phyloP scores from a whole-genome alignment of 2,113 vertebrate species.

The Atractosteus spatula region DNA sequence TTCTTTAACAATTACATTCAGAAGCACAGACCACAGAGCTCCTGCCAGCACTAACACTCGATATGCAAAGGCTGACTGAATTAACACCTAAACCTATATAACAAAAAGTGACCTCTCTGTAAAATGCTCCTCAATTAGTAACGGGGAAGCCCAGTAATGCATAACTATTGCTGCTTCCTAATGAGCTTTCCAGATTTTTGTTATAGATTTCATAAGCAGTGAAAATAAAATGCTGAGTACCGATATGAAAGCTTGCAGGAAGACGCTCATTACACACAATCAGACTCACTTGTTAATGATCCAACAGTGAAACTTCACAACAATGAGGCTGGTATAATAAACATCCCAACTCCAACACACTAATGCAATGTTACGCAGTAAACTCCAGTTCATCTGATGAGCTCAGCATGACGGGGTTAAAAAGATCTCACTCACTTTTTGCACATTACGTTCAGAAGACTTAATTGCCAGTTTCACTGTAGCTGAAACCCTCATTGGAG shows the following conservation, averaged over 20 bases:
- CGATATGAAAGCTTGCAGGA: not conserved
- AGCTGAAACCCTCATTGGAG: too few relatives aligned
- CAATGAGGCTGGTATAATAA: not conserved
- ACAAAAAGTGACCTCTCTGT: too few relatives aligned
- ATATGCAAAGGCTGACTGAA: too few relatives aligned
- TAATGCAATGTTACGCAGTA: not conserved
- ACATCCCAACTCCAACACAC: not conserved
- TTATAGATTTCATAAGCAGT: not conserved
- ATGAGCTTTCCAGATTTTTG: not conserved
- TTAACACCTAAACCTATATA: too few relatives aligned
- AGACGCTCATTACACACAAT: not conserved
- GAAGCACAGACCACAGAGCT: too few relatives aligned
- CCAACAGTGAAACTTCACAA: not conserved
- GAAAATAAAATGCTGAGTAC: not conserved
- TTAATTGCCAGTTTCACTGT: too few relatives aligned
- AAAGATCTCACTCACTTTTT: not conserved
- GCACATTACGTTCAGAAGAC: not conserved
- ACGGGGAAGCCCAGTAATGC: too few relatives aligned
- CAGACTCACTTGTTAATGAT: not conserved
- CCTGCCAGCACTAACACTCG: too few relatives aligned
- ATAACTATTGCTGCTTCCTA: not conserved
- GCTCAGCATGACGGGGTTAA: not conserved
- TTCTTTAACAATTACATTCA: too few relatives aligned
- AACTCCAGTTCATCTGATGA: not conserved
- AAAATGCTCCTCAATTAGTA: too few relatives aligned